Percentiles rank a stretch among this genome's conserved stretches.
These are phyloP conservation scores for Chlorospingus semifuscus DNA, from an alignment of 2,797 vertebrate genomes.

Conservation along the genomic window DNA sequence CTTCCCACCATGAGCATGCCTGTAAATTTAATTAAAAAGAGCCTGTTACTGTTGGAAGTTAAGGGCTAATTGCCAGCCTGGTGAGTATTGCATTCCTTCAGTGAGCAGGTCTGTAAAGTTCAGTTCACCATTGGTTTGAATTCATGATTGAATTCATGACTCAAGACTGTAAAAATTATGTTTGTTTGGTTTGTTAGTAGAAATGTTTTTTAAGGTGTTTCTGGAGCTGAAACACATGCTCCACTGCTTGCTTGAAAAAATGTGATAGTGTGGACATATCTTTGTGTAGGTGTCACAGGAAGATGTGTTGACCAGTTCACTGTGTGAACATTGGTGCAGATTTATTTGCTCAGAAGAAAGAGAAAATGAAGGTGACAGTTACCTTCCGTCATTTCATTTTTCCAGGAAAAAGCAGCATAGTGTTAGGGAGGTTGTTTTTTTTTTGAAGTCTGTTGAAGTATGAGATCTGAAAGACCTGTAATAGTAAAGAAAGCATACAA, in stretches of 20 bases:
- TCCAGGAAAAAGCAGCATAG: not conserved
- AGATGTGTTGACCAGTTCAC: not conserved
- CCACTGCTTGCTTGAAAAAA: not conserved
- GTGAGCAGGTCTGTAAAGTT: not conserved
- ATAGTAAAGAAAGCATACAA: not conserved
- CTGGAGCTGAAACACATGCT: not conserved
- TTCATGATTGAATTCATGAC: not conserved
- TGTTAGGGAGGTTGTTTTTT: not conserved
- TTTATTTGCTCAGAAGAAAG: not conserved
- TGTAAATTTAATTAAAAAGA: not conserved
- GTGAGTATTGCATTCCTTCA: not conserved
- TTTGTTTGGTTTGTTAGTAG: not conserved
- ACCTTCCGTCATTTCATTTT: not conserved
- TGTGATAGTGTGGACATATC: not conserved
- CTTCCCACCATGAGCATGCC: not conserved
- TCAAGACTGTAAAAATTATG: not conserved
- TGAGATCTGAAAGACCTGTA: not conserved
- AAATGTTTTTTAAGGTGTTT: not conserved
- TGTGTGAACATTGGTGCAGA: fast-evolving
- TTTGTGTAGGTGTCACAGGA: not conserved
- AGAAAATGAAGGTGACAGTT: not conserved
- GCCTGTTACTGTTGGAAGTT: not conserved
- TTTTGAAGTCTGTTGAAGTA: not conserved
- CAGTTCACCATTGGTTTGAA: not conserved
- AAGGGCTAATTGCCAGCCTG: not conserved